Percentiles rank a stretch among this genome's conserved stretches.
phyloP scores from a whole-genome alignment of 2,113 vertebrate species.

The Diadophis punctatus region DNA sequence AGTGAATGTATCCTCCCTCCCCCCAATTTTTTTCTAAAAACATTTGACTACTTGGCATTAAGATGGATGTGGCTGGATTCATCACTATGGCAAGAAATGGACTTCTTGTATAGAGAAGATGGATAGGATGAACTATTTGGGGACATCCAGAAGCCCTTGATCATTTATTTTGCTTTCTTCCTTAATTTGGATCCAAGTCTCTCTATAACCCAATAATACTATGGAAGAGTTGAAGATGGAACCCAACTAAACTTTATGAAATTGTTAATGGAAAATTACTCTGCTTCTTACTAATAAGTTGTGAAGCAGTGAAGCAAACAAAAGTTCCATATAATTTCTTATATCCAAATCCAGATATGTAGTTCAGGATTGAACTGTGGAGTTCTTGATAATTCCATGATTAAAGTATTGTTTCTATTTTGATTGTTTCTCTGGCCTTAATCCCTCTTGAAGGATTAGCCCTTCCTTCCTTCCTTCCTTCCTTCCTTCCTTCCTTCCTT shows the following conservation, averaged over 20 bases:
- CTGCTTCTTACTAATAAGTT: neutral
- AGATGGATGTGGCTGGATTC: slow-evolving; percentile 34
- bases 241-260: neutral
- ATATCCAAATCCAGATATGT: neutral
- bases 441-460: neutral
- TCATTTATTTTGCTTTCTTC: slow-evolving; percentile 1
- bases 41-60: slow-evolving; percentile 28
- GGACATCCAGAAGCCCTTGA: slow-evolving; percentile 14
- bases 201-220: neutral
- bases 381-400: neutral
- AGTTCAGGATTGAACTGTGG: neutral
- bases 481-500: neutral
- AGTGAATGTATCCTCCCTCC: neutral
- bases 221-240: neutral
- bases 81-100: slow-evolving; percentile 33
- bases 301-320: neutral
- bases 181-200: neutral
- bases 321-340: neutral
- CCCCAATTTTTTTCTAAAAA: slow-evolving; percentile 15
- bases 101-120: slow-evolving; percentile 33
- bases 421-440: neutral
- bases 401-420: neutral
- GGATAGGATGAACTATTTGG: slow-evolving; percentile 32
- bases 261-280: neutral
- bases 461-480: neutral